Evolutionary conservation across 2,797 vertebrate species (phyloP), one percentile per base, ranked within the genome.

Genomic region (Amblyraja radiata): DNA sequence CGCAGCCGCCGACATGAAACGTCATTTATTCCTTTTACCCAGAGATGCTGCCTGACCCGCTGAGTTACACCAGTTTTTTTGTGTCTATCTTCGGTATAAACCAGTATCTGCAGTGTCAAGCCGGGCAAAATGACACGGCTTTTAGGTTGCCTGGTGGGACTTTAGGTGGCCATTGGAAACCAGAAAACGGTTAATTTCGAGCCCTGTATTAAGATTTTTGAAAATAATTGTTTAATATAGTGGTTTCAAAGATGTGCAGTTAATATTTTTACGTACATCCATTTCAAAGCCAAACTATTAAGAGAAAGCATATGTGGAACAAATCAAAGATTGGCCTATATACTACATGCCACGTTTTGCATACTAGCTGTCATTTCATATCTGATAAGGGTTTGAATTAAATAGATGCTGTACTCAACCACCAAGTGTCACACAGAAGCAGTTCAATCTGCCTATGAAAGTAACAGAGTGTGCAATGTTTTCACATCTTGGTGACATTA

Each of bases 301-400:
- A 92, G 68, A 97, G 96, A 96, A 98, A 99, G 98, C 98, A 99
- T 98, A 98, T 98, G 97, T 98, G 95, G 96, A 96, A 96, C 94
- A 95, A 95, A 95, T 93, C 94, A 96, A 96, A 96, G 95, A 95
- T 96, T 98, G 98, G 97, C 97, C 95, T 93, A 94, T 96, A 95
- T 96, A 96, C 93, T 81, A 95, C 96, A 96, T 96, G 98, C 98
- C 98, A 99, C 98, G 97, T 99, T 97, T 98, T 96, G 96, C 97
- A 97, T 96, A 96, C 95, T 96, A 95, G 84, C 61, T 68, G 84
- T 88, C 61, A 46, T 92, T 92, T 28, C 4, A 92, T 54, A 76
- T 92, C 90, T 74, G 90, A 92, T 54, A 16, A 76, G 0, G 46
- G 21, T 73, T 76, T 76, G 54, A 28, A 74, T 11, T 46, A 76